Evolutionary conservation across 1,140 invertebrate species (phyloP), one percentile per base, ranked within the genome.

Genomic region (Teleopsis dalmanni): DNA sequence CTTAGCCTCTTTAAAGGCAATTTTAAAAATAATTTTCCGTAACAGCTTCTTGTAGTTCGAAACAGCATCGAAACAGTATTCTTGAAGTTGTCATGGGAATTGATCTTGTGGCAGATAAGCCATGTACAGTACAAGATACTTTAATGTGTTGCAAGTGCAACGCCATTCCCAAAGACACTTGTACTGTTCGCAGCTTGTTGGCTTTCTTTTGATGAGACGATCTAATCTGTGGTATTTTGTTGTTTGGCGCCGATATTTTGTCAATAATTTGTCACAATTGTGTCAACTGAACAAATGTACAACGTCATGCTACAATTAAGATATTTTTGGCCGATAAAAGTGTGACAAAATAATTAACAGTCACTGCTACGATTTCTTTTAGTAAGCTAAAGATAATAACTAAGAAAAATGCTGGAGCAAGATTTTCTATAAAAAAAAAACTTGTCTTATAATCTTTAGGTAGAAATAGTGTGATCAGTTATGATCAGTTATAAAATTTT

Each of bases 241-340:
- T n/a, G n/a, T n/a, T n/a, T n/a, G 41, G 41, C 41, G 41, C 41
- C 41, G 8, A 29, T 37, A 50, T 50, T 50, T 50, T 50, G 48
- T 50, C 48, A 61, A 66, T 66, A 66, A 66, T 66, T 66, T 66
- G 63, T 66, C 63, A 66, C 63, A 60, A 60, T 59, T 57, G 60
- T 57, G 51, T 55, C 58, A 60, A 57, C 49, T 22, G 58, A 62
- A 63, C 27, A 25, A 65, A 64, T 66, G 52, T 66, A 60, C 49
- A 53, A 62, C 57, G 63, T 66, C 63, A 66, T 66, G 50, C 48
- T 36, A 40, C 50, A 34, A 47, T 52, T 52, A 52, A 47, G 57
- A 66, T 66, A 51, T 57, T 44, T 61, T 2, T 45, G 48, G 33
- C 37, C 56, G 62, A 65, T 65, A 65, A 61, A 44, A 52, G 58